Conservation (phyloP, 2,888 invertebrate species). For the Apodemia duryi region DNA sequence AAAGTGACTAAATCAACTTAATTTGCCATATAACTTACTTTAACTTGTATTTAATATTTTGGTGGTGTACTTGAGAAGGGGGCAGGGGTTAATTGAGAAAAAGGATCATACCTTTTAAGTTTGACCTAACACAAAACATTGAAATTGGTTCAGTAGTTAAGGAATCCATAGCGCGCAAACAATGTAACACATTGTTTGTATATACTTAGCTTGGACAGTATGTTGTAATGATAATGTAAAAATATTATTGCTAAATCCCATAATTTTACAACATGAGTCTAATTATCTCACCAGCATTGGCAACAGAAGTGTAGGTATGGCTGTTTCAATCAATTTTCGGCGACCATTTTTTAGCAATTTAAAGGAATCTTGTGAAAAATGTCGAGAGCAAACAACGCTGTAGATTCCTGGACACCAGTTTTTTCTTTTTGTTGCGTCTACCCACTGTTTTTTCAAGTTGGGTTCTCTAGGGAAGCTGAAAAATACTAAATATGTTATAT, state of each 20-base stretch:
- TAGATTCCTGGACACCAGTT: slow-evolving; percentile 2
- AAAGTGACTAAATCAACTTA: too few relatives aligned
- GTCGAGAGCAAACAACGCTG: not conserved
- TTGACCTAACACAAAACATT: too few relatives aligned
- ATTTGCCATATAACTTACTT: too few relatives aligned
- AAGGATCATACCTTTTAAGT: too few relatives aligned
- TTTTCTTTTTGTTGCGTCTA: slow-evolving; percentile 1
- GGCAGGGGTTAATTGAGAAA: too few relatives aligned
- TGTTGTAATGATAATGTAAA: not conserved
- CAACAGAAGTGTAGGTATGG: not conserved
- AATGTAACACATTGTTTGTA: too few relatives aligned
- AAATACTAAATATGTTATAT: not conserved
- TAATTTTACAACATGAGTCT: not conserved
- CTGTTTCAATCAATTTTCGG: not conserved
- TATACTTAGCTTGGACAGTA: too few relatives aligned
- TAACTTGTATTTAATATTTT: too few relatives aligned
- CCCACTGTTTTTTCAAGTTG: not conserved
- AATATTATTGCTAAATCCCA: not conserved
- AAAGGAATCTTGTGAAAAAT: not conserved
- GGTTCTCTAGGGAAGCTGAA: not conserved
- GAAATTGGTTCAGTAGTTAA: too few relatives aligned
- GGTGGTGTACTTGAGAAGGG: too few relatives aligned
- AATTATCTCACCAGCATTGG: not conserved
- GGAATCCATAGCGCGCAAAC: too few relatives aligned
- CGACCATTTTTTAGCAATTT: not conserved